These are phyloP conservation scores for Sus cebifrons DNA, from an alignment of 2,797 vertebrate species.

Conservation along the genomic window DNA sequence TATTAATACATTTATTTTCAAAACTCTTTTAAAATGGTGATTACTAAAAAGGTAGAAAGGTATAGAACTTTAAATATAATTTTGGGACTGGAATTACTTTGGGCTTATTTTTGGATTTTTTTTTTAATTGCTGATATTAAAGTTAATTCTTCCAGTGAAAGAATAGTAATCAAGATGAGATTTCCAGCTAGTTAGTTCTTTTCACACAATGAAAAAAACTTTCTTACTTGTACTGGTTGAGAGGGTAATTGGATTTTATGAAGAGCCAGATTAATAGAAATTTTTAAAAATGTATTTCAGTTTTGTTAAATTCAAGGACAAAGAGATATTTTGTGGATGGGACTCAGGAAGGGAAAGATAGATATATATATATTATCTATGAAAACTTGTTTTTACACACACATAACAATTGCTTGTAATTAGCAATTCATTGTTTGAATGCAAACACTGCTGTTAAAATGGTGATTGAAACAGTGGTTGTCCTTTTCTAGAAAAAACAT, in stretches of 20 bases:
- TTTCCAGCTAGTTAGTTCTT: neutral
- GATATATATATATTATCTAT: neutral
- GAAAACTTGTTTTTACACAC: slow-evolving; percentile 60
- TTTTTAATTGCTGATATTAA: slow-evolving; percentile 15
- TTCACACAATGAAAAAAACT: neutral
- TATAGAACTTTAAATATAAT: neutral
- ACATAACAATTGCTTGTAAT: slow-evolving; percentile 59
- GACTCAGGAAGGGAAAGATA: neutral
- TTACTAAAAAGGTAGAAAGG: slow-evolving; percentile 5
- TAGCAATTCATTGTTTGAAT: slow-evolving; percentile 64
- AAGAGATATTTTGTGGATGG: neutral
- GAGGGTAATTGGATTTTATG: slow-evolving; percentile 62
- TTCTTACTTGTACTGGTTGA: slow-evolving; percentile 39
- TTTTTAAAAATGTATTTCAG: neutral
- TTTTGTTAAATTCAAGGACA: slow-evolving; percentile 63
- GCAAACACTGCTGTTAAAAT: slow-evolving; percentile 44
- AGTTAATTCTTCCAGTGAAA: slow-evolving; percentile 23
- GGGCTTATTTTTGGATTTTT: slow-evolving; percentile 14
- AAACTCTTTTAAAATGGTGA: slow-evolving; percentile 1
- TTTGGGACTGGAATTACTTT: neutral
- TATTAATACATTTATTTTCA: neutral
- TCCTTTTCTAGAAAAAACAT: slow-evolving; percentile 5
- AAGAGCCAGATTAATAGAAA: slow-evolving; percentile 41
- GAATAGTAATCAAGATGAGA: neutral
- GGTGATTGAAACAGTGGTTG: slow-evolving; percentile 43